Percentiles rank a stretch among this genome's conserved stretches.
Conservation (phyloP, 2,113 vertebrate species). For the Tautogolabrus adspersus region DNA sequence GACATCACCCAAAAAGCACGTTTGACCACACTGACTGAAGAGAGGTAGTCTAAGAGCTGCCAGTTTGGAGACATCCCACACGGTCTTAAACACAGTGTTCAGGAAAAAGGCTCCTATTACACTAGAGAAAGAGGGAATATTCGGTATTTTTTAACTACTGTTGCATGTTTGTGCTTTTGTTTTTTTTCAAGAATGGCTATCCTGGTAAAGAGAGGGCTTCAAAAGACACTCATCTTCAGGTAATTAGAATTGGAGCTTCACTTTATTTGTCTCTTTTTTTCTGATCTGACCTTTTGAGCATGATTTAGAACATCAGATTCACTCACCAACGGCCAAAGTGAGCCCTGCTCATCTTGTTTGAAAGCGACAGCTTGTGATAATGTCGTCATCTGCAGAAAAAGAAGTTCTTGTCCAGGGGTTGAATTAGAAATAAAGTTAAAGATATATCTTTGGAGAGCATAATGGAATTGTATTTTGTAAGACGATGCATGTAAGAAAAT, state of each 20-base stretch:
- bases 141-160: slow-evolving; percentile 71
- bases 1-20: slow-evolving; percentile 56
- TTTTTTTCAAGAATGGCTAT: slow-evolving; percentile 86
- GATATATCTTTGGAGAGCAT: background rate
- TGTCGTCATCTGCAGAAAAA: background rate
- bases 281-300: slow-evolving; percentile 15
- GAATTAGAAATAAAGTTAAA: background rate
- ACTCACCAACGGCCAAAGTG: slow-evolving; percentile 5
- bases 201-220: slow-evolving; percentile 85
- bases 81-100: background rate
- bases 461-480: background rate
- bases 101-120: slow-evolving; percentile 3
- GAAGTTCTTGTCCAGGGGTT: background rate
- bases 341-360: slow-evolving; percentile 17
- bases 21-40: slow-evolving; percentile 31
- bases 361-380: background rate
- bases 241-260: slow-evolving; percentile 71
- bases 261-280: slow-evolving; percentile 34
- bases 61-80: slow-evolving; percentile 15
- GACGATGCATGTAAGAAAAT: background rate
- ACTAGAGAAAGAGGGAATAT: slow-evolving; percentile 23
- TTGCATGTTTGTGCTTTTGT: slow-evolving; percentile 82
- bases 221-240: slow-evolving; percentile 83
- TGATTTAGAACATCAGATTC: slow-evolving; percentile 17
- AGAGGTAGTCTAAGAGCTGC: slow-evolving; percentile 40